These are phyloP conservation scores for Notospermus geniculatus DNA, from an alignment of 1,140 invertebrate genomes.

Conservation along the genomic window DNA sequence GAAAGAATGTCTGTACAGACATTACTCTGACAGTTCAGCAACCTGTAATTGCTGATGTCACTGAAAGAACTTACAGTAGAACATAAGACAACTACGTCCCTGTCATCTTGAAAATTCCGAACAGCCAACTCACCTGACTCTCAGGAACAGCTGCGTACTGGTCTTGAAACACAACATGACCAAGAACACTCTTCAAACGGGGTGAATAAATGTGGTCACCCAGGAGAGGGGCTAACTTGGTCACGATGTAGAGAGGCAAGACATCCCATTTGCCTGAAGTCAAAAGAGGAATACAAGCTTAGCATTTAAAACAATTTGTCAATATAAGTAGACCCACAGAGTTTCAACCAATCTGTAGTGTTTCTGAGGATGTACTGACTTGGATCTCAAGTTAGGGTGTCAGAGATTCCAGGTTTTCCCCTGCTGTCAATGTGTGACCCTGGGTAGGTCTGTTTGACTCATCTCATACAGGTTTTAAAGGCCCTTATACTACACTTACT, in stretches of 20 bases:
- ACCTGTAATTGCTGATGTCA: neutral
- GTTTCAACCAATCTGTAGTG: neutral
- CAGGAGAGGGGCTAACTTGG: neutral
- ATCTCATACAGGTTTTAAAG: too few species aligned
- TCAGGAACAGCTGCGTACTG: neutral
- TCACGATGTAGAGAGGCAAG: neutral
- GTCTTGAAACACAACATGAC: neutral
- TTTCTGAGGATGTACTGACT: neutral
- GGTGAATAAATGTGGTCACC: constrained; percentile 5
- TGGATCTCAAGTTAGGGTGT: too few species aligned
- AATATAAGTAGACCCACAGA: neutral
- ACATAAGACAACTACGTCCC: neutral
- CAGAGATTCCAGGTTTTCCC: neutral
- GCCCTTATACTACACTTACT: neutral
- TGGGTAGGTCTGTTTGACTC: too few species aligned
- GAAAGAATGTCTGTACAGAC: too few species aligned
- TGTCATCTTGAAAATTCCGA: neutral
- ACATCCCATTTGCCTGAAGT: constrained; percentile 7
- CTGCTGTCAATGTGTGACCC: too few species aligned
- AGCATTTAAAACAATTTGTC: neutral
- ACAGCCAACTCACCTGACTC: neutral
- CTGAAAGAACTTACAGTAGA: neutral
- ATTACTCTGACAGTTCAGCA: too few species aligned
- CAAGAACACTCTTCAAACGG: neutral
- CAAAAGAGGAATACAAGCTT: neutral